These are phyloP conservation scores for Hipparchia sbordonii DNA, from an alignment of 2,888 invertebrate species.

Conservation along the genomic window DNA sequence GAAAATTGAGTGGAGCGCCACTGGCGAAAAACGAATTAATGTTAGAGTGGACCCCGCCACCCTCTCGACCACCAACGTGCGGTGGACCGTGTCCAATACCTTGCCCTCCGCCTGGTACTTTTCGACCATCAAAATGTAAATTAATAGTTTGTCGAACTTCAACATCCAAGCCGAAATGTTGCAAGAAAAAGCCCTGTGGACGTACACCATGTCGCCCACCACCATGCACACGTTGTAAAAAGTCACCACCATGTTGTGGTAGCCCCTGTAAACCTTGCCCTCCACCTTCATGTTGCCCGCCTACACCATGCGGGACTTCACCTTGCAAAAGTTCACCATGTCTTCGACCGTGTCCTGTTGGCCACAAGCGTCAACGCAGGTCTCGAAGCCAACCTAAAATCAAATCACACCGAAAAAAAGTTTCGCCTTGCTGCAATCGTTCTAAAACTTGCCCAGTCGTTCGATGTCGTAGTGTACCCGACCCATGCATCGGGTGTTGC, in stretches of 20 bases:
- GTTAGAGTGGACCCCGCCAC: constrained; percentile 76
- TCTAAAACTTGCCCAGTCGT: constrained; percentile 59
- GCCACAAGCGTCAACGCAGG: constrained; percentile 56
- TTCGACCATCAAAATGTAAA: constrained; percentile 60
- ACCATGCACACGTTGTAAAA: constrained; percentile 44
- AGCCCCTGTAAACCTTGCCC: constrained; percentile 43
- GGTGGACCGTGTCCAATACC: constrained; percentile 47
- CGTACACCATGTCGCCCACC: constrained; percentile 36
- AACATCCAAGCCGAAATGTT: constrained; percentile 52
- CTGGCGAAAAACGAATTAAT: constrained; percentile 73
- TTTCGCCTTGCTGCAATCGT: constrained; percentile 69
- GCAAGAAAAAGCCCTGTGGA: constrained; percentile 53
- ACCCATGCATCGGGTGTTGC: constrained; percentile 52
- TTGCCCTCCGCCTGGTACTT: constrained; percentile 45
- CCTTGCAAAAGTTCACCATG: constrained; percentile 64
- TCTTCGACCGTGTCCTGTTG: constrained; percentile 61
- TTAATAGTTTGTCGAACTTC: constrained; percentile 56
- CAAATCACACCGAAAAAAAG: constrained; percentile 55
- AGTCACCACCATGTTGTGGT: constrained; percentile 43
- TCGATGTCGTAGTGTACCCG: constrained; percentile 61
- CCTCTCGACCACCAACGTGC: constrained; percentile 53
- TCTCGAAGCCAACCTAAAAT: constrained; percentile 61
- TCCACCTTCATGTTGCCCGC: constrained; percentile 36
- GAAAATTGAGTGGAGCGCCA: constrained; percentile 68
- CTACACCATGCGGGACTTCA: constrained; percentile 42